Evolutionary conservation across 1,140 invertebrate genomes (phyloP).

Genomic region (Teleogryllus occipitalis): DNA sequence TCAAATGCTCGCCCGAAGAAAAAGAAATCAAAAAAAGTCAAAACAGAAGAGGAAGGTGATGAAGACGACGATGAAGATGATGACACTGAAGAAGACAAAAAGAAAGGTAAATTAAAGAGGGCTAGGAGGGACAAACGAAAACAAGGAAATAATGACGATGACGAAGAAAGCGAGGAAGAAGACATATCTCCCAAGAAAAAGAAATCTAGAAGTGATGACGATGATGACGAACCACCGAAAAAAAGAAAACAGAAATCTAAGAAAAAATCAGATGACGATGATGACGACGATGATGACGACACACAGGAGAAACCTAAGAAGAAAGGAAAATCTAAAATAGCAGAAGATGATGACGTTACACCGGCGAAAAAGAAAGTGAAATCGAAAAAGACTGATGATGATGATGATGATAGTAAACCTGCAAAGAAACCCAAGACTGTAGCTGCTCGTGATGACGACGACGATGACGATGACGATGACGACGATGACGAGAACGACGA

Average conservation of each 20-base stretch:
- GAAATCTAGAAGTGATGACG: background rate
- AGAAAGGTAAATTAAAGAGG: constrained; percentile 27
- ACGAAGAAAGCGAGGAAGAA: background rate
- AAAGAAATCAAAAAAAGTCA: background rate
- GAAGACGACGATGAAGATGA: constrained; percentile 21
- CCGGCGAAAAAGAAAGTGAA: background rate
- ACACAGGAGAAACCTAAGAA: too few relatives aligned
- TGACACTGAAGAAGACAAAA: constrained; percentile 25
- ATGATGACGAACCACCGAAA: background rate
- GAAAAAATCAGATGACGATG: constrained; percentile 9
- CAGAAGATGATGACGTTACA: constrained; percentile 7
- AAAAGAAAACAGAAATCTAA: too few relatives aligned
- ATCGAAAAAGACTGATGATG: background rate
- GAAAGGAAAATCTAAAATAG: too few relatives aligned
- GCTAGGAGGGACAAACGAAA: background rate
- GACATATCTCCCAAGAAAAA: too few relatives aligned
- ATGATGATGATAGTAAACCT: background rate
- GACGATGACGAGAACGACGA: background rate
- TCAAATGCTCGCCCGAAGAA: background rate
- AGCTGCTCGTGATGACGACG: background rate
- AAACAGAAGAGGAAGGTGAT: background rate
- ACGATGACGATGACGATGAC: background rate
- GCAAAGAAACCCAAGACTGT: background rate
- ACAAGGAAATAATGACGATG: background rate
- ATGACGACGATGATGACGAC: constrained; percentile 9